Percentiles rank a stretch among this genome's conserved stretches.
Conservation (phyloP, 2,797 vertebrate species). For the Microtus obscurus region DNA sequence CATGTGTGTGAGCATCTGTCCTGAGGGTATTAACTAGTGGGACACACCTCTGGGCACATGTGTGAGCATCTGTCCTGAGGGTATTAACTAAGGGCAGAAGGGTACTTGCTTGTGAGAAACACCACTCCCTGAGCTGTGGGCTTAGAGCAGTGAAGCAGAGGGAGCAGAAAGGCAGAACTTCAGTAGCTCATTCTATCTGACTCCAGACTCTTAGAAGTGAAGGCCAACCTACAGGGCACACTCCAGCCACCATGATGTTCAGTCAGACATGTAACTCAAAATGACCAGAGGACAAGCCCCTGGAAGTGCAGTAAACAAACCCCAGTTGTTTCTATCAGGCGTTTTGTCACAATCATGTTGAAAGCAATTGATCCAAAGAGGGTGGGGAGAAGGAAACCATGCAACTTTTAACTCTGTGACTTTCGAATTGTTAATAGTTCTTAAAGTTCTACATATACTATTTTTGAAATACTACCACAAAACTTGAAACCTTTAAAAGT, state of each 20-base stretch:
- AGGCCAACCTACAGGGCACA: neutral
- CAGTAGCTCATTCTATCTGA: neutral
- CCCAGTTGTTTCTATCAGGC: neutral
- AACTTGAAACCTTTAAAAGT: neutral
- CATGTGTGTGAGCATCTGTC: too few species aligned
- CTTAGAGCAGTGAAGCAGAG: neutral
- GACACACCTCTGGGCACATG: too few species aligned
- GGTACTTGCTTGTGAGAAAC: neutral
- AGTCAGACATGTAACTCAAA: too few species aligned
- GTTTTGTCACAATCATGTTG: neutral
- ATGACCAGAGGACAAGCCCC: neutral
- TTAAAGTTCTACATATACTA: neutral
- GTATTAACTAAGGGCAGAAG: neutral
- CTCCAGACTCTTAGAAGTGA: neutral
- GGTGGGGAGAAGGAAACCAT: rapidly evolving
- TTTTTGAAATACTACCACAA: neutral
- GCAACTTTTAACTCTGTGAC: neutral
- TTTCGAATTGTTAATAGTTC: neutral
- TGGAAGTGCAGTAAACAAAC: neutral
- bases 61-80: too few species aligned
- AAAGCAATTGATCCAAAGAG: neutral
- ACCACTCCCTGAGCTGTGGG: neutral
- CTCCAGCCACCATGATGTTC: neutral
- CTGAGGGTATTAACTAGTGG: neutral
- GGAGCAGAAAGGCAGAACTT: neutral